Conservation (phyloP, 2,797 vertebrate species). For the Pseudochirops cupreus region DNA sequence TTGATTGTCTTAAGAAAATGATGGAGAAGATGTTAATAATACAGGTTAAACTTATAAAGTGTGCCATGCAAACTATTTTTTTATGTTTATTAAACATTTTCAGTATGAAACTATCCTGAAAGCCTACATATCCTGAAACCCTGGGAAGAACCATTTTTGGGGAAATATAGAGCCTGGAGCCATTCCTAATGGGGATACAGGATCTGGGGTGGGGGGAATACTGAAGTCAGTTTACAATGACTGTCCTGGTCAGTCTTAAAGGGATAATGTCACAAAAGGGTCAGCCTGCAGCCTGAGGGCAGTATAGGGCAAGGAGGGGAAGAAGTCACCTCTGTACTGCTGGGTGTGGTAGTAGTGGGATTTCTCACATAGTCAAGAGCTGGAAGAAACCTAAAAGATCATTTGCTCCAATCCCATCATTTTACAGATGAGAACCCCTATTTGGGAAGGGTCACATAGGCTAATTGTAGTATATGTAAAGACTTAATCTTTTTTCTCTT, state of each 20-base stretch:
- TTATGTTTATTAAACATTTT: neutral
- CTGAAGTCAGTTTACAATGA: neutral
- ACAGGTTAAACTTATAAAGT: neutral
- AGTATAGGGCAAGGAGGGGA: neutral
- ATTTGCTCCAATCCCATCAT: neutral
- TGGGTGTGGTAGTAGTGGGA: neutral
- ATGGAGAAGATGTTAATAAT: neutral
- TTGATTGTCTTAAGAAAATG: neutral
- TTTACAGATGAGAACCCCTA: neutral
- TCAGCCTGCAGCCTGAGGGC: neutral
- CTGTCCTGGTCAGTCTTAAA: neutral
- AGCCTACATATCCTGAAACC: neutral
- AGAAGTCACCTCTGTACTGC: neutral
- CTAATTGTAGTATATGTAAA: neutral
- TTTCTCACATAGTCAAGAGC: neutral
- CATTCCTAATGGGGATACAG: neutral
- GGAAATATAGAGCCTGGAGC: neutral
- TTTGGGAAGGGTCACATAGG: neutral
- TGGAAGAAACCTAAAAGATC: neutral
- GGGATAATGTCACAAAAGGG: neutral
- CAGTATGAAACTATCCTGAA: neutral
- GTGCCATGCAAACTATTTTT: neutral
- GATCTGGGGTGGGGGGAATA: neutral
- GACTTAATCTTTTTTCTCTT: neutral
- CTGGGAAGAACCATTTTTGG: neutral